These are phyloP conservation scores for Eueides isabella DNA, from an alignment of 1,140 invertebrate species.

Conservation along the genomic window DNA sequence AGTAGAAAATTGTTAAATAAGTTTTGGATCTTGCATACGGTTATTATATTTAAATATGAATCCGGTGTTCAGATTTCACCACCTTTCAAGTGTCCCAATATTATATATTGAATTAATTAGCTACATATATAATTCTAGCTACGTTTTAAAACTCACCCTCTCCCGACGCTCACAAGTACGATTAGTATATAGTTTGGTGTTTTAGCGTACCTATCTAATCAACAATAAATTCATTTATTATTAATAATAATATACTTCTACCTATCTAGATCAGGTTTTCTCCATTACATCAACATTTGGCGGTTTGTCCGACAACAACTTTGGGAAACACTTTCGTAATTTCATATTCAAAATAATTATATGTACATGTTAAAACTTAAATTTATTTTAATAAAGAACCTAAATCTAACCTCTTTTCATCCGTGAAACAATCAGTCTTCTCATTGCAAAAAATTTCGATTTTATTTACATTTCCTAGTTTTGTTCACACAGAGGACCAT, in stretches of 20 bases:
- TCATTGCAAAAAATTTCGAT: conserved; percentile 78
- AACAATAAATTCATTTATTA: conserved; percentile 48
- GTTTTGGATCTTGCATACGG: background rate
- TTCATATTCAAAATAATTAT: conserved; percentile 58
- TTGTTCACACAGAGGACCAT: conserved; percentile 46
- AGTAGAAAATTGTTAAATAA: background rate
- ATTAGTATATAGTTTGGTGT: conserved; percentile 45
- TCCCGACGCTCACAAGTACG: conserved; percentile 7
- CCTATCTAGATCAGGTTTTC: conserved; percentile 32
- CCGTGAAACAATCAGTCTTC: conserved; percentile 79
- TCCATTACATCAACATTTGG: conserved; percentile 32
- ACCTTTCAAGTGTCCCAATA: background rate
- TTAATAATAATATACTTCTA: conserved; percentile 36
- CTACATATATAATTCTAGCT: conserved; percentile 8
- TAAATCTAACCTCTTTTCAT: conserved; percentile 73
- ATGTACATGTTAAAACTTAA: conserved; percentile 66
- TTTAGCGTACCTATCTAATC: conserved; percentile 46
- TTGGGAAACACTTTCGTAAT: conserved; percentile 33
- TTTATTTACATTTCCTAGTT: conserved; percentile 46
- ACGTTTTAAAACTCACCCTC: background rate
- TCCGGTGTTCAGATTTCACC: background rate
- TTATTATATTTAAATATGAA: background rate
- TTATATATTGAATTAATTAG: conserved; percentile 1
- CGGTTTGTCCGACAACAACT: conserved; percentile 30
- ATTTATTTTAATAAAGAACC: conserved; percentile 64